phyloP scores from a whole-genome alignment of 2,888 invertebrate species.

The Epirrita christyi region DNA sequence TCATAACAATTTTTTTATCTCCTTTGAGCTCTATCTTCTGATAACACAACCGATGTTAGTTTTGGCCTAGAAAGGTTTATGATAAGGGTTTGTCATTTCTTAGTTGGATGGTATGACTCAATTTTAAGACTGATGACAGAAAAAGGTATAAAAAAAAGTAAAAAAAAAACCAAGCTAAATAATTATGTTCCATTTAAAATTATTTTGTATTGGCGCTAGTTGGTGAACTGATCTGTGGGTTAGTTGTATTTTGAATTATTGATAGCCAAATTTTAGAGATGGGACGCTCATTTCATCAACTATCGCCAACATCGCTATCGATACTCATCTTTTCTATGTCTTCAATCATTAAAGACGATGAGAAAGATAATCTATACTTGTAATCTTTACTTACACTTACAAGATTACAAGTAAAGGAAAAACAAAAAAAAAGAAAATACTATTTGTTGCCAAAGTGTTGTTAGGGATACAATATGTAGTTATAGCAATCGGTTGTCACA shows the following conservation, averaged over 20 bases:
- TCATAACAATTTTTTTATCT: slow-evolving; percentile 53
- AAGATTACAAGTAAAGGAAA: slow-evolving; percentile 70
- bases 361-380: slow-evolving; percentile 58
- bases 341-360: slow-evolving; percentile 66
- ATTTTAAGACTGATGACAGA: slow-evolving; percentile 85
- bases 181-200: slow-evolving; percentile 63
- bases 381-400: slow-evolving; percentile 77
- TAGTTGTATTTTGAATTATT: slow-evolving; percentile 52
- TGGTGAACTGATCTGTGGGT: slow-evolving; percentile 54
- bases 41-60: slow-evolving; percentile 59
- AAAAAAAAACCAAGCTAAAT: slow-evolving; percentile 56
- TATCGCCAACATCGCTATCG: slow-evolving; percentile 52
- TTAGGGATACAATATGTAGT: slow-evolving; percentile 82
- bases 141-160: slow-evolving; percentile 63
- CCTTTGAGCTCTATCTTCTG: slow-evolving; percentile 56
- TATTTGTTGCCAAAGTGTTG: slow-evolving; percentile 85
- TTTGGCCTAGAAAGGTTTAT: slow-evolving; percentile 78
- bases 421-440: slow-evolving; percentile 62
- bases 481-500: slow-evolving; percentile 83
- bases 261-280: slow-evolving; percentile 69
- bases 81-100: slow-evolving; percentile 79
- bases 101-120: slow-evolving; percentile 84
- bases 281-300: slow-evolving; percentile 53
- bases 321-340: slow-evolving; percentile 66
- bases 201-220: slow-evolving; percentile 51